phyloP scores from a whole-genome alignment of 1,140 invertebrate species.

The Drosophila sp. region DNA sequence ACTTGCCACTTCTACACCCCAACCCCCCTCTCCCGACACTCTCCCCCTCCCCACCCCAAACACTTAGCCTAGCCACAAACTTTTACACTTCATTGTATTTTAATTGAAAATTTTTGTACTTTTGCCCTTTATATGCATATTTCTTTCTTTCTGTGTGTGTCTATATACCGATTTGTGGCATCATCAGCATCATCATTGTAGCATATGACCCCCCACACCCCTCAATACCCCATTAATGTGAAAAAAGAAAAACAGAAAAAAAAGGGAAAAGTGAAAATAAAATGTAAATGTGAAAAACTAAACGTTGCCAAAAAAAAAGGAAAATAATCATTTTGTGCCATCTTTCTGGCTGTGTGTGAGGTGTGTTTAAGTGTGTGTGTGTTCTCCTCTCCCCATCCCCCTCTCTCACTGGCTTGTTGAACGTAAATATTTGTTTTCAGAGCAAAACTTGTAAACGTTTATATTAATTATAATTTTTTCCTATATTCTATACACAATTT shows the following conservation, averaged over 20 bases:
- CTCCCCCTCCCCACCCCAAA: slow-evolving; percentile 16
- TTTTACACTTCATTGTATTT: slow-evolving; percentile 79
- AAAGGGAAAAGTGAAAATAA: slow-evolving; percentile 31
- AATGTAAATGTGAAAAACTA: slow-evolving; percentile 46
- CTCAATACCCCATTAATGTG: not conserved
- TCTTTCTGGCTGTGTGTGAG: slow-evolving; percentile 6
- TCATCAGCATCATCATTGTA: slow-evolving; percentile 42
- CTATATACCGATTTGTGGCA: slow-evolving; percentile 57
- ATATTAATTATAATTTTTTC: slow-evolving; percentile 23
- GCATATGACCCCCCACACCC: not conserved
- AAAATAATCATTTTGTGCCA: slow-evolving; percentile 3
- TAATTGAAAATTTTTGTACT: slow-evolving; percentile 71
- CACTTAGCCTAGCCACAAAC: slow-evolving; percentile 64
- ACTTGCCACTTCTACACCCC: slow-evolving; percentile 31
- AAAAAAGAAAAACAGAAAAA: not conserved
- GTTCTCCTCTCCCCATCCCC: not conserved
- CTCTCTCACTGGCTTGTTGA: slow-evolving; percentile 30
- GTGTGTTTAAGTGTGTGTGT: slow-evolving; percentile 25
- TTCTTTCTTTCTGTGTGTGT: slow-evolving; percentile 16
- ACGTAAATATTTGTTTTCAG: slow-evolving; percentile 44
- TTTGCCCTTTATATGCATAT: slow-evolving; percentile 25
- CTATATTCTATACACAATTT: slow-evolving; percentile 33
- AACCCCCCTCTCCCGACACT: not conserved
- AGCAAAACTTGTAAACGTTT: slow-evolving; percentile 18
- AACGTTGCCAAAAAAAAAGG: slow-evolving; percentile 24